Percentiles rank a stretch among this genome's conserved stretches.
These are phyloP conservation scores for Hylaeus anthracinus DNA, from an alignment of 1,140 invertebrate species.

Conservation along the genomic window DNA sequence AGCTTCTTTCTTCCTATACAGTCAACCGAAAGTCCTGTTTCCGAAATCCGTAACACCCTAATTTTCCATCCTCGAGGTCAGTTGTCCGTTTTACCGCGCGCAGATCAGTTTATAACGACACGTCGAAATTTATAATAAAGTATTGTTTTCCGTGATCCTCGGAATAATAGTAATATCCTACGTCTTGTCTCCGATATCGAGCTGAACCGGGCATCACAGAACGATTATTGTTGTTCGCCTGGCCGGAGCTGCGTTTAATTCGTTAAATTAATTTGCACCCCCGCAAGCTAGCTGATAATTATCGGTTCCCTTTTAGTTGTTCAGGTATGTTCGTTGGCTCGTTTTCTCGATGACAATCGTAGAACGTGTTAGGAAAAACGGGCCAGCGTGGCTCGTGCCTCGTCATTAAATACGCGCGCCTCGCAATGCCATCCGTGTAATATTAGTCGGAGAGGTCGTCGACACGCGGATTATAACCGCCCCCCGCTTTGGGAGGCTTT, in stretches of 20 bases:
- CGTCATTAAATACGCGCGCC: background rate
- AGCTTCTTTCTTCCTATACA: no score
- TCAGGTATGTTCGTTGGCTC: background rate
- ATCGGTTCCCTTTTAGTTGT: background rate
- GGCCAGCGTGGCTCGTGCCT: no score
- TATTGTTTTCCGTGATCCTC: no score
- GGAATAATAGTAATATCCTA: no score
- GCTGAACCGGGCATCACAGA: background rate
- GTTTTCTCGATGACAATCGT: background rate
- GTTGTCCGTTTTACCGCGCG: no score
- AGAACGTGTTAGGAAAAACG: background rate
- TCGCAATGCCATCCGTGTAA: slow-evolving; percentile 16
- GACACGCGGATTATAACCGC: slow-evolving; percentile 32
- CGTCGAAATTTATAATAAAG: no score
- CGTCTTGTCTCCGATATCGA: no score
- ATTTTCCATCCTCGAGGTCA: no score
- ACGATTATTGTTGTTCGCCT: slow-evolving; percentile 1
- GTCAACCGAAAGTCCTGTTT: no score
- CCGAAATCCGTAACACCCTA: no score
- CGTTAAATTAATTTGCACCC: slow-evolving; percentile 2
- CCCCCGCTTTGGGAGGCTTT: slow-evolving; percentile 7
- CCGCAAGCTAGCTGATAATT: slow-evolving; percentile 14
- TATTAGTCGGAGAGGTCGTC: slow-evolving; percentile 46
- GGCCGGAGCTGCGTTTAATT: background rate
- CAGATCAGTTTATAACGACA: no score